Percentiles rank a stretch among this genome's conserved stretches.
phyloP scores from a whole-genome alignment of 2,797 vertebrate species.

The Rhincodon typus region DNA sequence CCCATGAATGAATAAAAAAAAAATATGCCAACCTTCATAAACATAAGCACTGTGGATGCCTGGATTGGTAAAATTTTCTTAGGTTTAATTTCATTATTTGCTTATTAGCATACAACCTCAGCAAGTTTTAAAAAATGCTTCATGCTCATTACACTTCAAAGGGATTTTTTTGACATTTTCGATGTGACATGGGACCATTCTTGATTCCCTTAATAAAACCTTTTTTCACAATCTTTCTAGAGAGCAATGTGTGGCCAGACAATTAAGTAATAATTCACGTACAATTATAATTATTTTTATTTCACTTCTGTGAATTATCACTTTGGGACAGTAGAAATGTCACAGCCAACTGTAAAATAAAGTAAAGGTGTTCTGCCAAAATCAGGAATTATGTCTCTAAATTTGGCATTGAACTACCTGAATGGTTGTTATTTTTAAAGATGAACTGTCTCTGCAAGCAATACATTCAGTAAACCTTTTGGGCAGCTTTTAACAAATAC shows the following conservation, averaged over 20 bases:
- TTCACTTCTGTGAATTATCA: slow-evolving; percentile 30
- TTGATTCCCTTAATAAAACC: neutral
- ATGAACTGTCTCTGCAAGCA: neutral
- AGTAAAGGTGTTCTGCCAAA: neutral
- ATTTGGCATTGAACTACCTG: neutral
- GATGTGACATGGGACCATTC: neutral
- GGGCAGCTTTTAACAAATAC: neutral
- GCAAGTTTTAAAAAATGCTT: neutral
- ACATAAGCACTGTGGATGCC: neutral
- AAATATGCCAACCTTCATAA: neutral
- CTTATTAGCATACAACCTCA: neutral
- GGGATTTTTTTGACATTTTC: slow-evolving; percentile 6
- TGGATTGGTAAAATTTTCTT: neutral
- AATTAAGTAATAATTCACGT: slow-evolving; percentile 30
- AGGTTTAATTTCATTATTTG: neutral
- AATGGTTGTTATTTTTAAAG: neutral
- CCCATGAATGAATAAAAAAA: no score
- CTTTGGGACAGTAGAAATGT: slow-evolving; percentile 35
- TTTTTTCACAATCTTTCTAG: neutral
- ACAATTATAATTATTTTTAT: slow-evolving; percentile 29
- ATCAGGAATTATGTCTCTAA: neutral
- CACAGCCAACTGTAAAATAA: slow-evolving; percentile 19
- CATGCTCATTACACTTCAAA: slow-evolving; percentile 28
- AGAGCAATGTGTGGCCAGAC: slow-evolving; percentile 8
- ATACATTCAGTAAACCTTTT: neutral